Base-by-base conservation (phyloP, 2,888 invertebrate species). In the Sminthurides aquaticus region DNA sequence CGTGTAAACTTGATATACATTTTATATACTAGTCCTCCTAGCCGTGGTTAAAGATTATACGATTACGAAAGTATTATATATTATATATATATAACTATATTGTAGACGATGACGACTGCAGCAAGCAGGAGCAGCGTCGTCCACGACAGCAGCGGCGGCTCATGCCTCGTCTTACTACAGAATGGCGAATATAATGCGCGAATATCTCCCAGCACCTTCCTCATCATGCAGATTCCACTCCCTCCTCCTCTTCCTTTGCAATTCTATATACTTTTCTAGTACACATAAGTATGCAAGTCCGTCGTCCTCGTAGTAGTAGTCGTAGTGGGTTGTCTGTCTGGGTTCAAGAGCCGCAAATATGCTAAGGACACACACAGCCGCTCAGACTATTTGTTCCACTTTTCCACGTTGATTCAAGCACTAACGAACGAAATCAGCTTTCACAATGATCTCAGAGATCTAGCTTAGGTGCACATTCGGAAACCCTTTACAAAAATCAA, bases 391-490 rank as follows among this genome's bases (percentile, higher is more conserved):
- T 61, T 61, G 61, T 61, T 61, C 61, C 61, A 61, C 61, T 61
- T 61, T 62, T 34, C 57, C 29, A 60, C 49, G 57, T 26, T 57
- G 62, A 57, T 34, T 56, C 57, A 57, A 22, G 49, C 58, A 57
- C 63, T 63, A 63, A 63, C 63, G 57, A 63, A 63, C 63, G 63
- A 63, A 63, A 63, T 63, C 63, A 63, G 63, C 63, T 63, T 63
- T 63, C 63, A 63, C 63, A 63, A 63, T 63, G 63, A 63, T 63
- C 63, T 63, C 63, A 63, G 63, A 63, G 57, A 49, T 57, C 57
- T 49, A 63, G 63, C 57, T 48, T 52, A 43, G 43, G 49, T 49
- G 57, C 11, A 57, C 2, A 57, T n/a, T 57, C 56, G 25, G 20
- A 62, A 57, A 34, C 48, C 62, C 62, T 24, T 24, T 22, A 2